Evolutionary conservation across 2,888 invertebrate genomes (phyloP).

Genomic region (Malacosoma neustria): DNA sequence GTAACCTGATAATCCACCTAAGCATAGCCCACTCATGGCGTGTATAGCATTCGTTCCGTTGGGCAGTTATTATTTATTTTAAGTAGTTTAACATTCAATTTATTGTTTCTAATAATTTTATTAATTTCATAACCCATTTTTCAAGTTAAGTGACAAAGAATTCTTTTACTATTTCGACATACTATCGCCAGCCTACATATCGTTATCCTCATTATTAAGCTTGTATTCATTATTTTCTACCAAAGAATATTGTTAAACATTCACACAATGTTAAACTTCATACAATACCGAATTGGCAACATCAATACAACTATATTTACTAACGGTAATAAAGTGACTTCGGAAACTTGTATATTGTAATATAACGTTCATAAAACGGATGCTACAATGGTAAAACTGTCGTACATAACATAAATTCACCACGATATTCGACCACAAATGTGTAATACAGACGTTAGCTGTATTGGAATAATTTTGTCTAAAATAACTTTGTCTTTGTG

Average conservation of each 20-base stretch:
- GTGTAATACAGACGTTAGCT: background rate
- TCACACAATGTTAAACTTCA: background rate
- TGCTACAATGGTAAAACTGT: background rate
- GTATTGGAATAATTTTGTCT: background rate
- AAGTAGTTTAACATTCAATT: too few species aligned
- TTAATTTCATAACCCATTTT: constrained; percentile 3
- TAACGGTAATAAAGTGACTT: background rate
- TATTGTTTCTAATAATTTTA: background rate
- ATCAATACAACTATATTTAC: background rate
- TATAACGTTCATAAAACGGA: background rate
- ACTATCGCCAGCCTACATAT: too few species aligned
- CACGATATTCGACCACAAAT: background rate
- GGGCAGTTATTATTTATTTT: too few species aligned
- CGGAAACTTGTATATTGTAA: background rate
- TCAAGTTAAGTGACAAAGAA: too few species aligned
- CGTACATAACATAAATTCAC: background rate
- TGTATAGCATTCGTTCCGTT: too few species aligned
- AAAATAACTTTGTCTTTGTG: too few species aligned
- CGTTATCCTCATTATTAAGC: too few species aligned
- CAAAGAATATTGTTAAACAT: too few species aligned
- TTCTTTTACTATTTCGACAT: too few species aligned
- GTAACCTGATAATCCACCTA: too few species aligned
- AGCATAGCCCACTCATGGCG: too few species aligned
- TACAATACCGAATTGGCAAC: background rate
- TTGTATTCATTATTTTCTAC: too few species aligned